A percentile compares a stretch with the other conserved stretches of the same genome.
phyloP scores from a whole-genome alignment of 2,888 invertebrate genomes.

The Arctia plantaginis region DNA sequence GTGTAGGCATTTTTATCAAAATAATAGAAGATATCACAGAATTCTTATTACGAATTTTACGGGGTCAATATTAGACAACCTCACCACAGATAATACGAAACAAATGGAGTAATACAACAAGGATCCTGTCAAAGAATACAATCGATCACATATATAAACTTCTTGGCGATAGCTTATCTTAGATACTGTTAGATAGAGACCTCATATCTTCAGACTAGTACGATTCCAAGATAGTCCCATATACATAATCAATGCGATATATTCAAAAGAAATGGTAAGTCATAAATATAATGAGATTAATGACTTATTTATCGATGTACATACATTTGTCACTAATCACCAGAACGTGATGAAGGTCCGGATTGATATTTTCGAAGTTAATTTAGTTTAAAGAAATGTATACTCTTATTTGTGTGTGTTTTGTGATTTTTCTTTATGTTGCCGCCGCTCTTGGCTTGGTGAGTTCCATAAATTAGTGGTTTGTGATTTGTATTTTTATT shows the following conservation, averaged over 20 bases:
- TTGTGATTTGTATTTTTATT: not conserved
- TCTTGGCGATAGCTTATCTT: slow-evolving; percentile 29
- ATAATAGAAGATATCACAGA: not conserved
- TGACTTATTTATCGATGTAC: slow-evolving; percentile 25
- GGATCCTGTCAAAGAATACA: slow-evolving; percentile 28
- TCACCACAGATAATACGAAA: not conserved
- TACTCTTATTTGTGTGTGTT: slow-evolving; percentile 28
- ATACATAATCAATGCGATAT: slow-evolving; percentile 57
- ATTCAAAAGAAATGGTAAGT: slow-evolving; percentile 78
- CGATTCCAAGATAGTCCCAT: slow-evolving; percentile 59
- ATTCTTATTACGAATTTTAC: not conserved
- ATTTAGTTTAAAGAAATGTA: slow-evolving; percentile 34
- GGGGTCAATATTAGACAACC: not conserved
- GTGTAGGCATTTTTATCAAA: not conserved
- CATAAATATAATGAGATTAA: slow-evolving; percentile 64
- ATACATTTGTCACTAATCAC: slow-evolving; percentile 37
- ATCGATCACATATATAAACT: slow-evolving; percentile 33
- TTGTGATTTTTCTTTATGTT: slow-evolving; percentile 43
- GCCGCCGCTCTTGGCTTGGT: slow-evolving; percentile 45
- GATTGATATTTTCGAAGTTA: slow-evolving; percentile 15
- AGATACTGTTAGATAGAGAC: slow-evolving; percentile 19
- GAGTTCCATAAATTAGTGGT: slow-evolving; percentile 38
- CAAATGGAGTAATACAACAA: slow-evolving; percentile 21
- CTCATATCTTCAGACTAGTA: slow-evolving; percentile 23
- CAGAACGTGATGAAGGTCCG: slow-evolving; percentile 33